Percentiles rank a stretch among this genome's conserved stretches.
Evolutionary conservation across 2,888 invertebrate species (phyloP).

Genomic region (Tachina fera): DNA sequence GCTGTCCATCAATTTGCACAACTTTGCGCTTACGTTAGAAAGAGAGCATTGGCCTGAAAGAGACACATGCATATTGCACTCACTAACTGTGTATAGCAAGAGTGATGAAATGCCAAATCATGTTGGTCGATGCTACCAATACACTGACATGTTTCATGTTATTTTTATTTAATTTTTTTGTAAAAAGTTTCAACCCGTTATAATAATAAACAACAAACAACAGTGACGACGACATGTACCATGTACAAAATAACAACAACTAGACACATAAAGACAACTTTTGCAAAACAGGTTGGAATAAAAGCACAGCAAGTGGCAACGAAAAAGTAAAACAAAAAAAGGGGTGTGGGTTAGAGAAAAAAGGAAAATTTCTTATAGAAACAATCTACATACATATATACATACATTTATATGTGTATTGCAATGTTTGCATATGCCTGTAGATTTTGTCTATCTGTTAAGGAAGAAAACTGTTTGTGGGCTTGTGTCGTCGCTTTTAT

Average conservation of each 20-base stretch:
- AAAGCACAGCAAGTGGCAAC: conserved; percentile 43
- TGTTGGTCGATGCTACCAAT: conserved; percentile 56
- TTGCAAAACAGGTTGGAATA: conserved; percentile 43
- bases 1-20: conserved; percentile 79
- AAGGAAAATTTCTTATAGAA: conserved; percentile 46
- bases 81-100: conserved; percentile 32
- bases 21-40: conserved; percentile 37
- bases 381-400: too few species aligned
- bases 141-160: conserved; percentile 37
- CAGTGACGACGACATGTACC: conserved; percentile 7
- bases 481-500: conserved; percentile 4
- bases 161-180: conserved; percentile 8
- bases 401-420: background rate
- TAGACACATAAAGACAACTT: conserved; percentile 55
- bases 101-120: conserved; percentile 71
- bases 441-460: conserved; percentile 1
- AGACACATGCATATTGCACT: conserved; percentile 59
- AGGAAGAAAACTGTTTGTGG: conserved; percentile 34
- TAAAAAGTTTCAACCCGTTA: conserved; percentile 62
- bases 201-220: conserved; percentile 57
- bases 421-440: background rate
- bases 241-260: conserved; percentile 41
- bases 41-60: conserved; percentile 49
- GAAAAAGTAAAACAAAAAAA: conserved; percentile 48
- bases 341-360: conserved; percentile 68